phyloP scores from a whole-genome alignment of 2,797 vertebrate genomes.

The Dicrostonyx torquatus region DNA sequence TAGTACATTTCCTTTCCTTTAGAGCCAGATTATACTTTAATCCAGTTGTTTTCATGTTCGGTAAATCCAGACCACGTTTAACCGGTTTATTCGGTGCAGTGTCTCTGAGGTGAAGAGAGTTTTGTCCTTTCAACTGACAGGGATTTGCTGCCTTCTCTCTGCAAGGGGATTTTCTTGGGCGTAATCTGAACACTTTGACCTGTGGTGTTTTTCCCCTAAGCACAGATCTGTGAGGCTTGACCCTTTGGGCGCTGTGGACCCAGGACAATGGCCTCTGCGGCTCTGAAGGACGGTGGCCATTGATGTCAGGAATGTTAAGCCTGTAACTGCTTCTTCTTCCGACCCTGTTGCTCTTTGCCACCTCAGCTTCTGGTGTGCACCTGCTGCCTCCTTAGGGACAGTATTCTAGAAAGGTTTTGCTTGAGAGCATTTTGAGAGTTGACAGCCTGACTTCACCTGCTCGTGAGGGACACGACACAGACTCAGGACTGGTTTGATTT shows the following conservation, averaged over 20 bases:
- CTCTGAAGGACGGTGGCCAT: background rate
- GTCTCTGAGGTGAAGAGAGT: slow-evolving; percentile 74
- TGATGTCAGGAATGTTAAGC: slow-evolving; percentile 38
- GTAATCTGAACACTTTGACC: slow-evolving; percentile 81
- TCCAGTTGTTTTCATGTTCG: slow-evolving; percentile 79
- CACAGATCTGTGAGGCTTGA: slow-evolving; percentile 62
- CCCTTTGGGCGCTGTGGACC: slow-evolving; percentile 68
- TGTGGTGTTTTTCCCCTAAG: background rate
- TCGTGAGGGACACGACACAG: background rate
- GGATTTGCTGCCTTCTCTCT: slow-evolving; percentile 78
- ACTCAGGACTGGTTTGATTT: background rate
- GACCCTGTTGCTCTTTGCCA: background rate
- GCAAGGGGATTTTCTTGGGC: slow-evolving; percentile 75
- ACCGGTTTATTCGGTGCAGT: slow-evolving; percentile 77
- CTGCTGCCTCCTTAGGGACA: background rate
- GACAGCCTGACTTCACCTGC: background rate
- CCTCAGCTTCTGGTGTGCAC: background rate
- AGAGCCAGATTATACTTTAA: slow-evolving; percentile 77
- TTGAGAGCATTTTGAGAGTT: background rate
- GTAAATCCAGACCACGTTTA: slow-evolving; percentile 78
- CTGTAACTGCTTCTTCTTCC: background rate
- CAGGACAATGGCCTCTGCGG: slow-evolving; percentile 17
- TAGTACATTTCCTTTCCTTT: slow-evolving; percentile 65
- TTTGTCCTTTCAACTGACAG: slow-evolving; percentile 72
- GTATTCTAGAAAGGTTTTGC: background rate